These are phyloP conservation scores for Poeciliopsis infans DNA, from an alignment of 2,797 vertebrate species.

Conservation along the genomic window DNA sequence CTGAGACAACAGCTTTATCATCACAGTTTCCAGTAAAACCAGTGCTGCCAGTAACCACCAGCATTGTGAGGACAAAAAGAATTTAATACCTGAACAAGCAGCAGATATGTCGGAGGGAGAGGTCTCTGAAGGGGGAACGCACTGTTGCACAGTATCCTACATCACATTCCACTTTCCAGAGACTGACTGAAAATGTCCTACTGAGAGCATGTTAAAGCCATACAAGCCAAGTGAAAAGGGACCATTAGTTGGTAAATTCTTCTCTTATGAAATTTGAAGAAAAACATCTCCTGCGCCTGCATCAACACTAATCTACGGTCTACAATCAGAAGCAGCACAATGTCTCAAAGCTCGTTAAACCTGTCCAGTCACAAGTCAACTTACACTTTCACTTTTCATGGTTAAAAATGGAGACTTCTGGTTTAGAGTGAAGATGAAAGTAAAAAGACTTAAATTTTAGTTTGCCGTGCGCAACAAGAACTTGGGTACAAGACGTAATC, in stretches of 20 bases:
- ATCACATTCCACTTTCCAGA: not conserved
- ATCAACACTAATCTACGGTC: not conserved
- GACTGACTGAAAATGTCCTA: not conserved
- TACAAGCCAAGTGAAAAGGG: not conserved
- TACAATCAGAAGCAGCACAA: not conserved
- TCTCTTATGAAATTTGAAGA: not conserved
- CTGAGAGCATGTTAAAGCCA: not conserved
- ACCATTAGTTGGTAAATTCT: not conserved
- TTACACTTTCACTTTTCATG: not conserved
- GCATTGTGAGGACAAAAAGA: not conserved
- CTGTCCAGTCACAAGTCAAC: not conserved
- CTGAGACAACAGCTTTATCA: not conserved
- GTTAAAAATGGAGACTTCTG: not conserved
- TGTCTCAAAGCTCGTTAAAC: not conserved
- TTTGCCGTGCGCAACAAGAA: not conserved
- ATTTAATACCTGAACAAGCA: slow-evolving; percentile 1
- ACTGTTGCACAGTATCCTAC: not conserved
- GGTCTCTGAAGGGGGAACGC: not conserved
- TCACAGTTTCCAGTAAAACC: not conserved
- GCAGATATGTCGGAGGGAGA: not conserved
- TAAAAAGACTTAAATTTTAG: not conserved
- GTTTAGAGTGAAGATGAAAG: not conserved
- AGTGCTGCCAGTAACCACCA: too few species aligned
- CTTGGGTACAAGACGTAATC: not conserved
- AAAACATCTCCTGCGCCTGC: not conserved